Conservation (phyloP, 2,888 invertebrate genomes). For the Lagria hirta region DNA sequence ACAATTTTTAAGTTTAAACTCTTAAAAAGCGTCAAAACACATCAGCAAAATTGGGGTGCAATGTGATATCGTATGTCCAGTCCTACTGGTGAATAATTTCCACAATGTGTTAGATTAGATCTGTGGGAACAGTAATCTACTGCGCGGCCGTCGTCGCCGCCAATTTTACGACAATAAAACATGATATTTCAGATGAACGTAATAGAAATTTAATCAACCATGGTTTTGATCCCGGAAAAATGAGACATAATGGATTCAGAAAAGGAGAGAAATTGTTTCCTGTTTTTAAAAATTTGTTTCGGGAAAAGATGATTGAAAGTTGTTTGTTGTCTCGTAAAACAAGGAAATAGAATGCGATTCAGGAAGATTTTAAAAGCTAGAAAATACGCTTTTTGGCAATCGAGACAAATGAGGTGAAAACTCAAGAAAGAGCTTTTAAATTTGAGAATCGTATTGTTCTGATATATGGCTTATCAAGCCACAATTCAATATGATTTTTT, state of each 20-base stretch:
- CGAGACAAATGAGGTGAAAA: too few species aligned
- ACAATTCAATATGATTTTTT: too few species aligned
- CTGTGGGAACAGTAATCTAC: slow-evolving; percentile 24
- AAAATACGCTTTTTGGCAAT: too few species aligned
- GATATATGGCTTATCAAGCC: too few species aligned
- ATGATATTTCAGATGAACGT: slow-evolving; percentile 36
- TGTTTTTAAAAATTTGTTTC: too few species aligned
- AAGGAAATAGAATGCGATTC: too few species aligned
- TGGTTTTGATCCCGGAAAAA: slow-evolving; percentile 33
- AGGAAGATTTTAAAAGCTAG: too few species aligned
- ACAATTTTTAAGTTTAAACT: slow-evolving; percentile 35
- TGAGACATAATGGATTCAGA: slow-evolving; percentile 12
- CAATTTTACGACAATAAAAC: slow-evolving; percentile 39
- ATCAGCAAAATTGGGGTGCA: slow-evolving; percentile 35
- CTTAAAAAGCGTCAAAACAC: too few species aligned
- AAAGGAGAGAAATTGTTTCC: slow-evolving; percentile 19
- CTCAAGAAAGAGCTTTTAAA: too few species aligned
- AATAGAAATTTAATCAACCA: slow-evolving; percentile 44
- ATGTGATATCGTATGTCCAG: slow-evolving; percentile 35
- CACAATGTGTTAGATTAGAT: slow-evolving; percentile 39
- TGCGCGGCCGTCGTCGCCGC: slow-evolving; percentile 25
- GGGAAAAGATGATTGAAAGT: too few species aligned
- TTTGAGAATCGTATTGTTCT: too few species aligned
- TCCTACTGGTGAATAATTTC: slow-evolving; percentile 37
- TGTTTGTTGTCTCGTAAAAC: too few species aligned